A percentile compares a stretch with the other conserved stretches of the same genome.
phyloP scores from a whole-genome alignment of 2,113 vertebrate genomes.

The Toxotes chatareus region DNA sequence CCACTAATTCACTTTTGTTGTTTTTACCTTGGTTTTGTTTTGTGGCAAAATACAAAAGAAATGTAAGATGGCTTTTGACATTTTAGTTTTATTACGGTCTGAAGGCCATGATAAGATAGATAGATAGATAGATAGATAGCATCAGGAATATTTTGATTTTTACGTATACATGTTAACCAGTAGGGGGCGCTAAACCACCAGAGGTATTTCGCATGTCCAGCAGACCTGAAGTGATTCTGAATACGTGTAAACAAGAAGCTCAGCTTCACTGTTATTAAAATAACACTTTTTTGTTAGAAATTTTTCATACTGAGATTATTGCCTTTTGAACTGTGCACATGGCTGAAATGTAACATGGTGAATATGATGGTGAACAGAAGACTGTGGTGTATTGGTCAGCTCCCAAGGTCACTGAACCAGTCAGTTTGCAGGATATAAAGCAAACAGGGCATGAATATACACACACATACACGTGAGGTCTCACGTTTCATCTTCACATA shows the following conservation, averaged over 20 bases:
- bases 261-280: not conserved
- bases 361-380: not conserved
- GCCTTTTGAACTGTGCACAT: not conserved
- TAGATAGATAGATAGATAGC: slow-evolving; percentile 7
- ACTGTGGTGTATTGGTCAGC: not conserved
- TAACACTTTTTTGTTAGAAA: no score
- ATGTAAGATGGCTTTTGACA: no score
- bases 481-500: not conserved
- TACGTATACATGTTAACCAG: slow-evolving; percentile 27
- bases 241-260: not conserved
- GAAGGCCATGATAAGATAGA: no score
- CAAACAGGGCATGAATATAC: not conserved
- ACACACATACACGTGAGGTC: not conserved
- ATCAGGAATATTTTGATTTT: not conserved
- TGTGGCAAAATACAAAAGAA: not conserved
- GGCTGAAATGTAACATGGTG: not conserved
- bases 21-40: not conserved
- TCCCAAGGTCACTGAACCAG: not conserved
- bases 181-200: slow-evolving; percentile 24
- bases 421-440: not conserved
- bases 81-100: no score
- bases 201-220: not conserved
- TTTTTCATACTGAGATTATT: not conserved
- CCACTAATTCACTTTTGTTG: no score
- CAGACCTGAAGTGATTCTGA: slow-evolving; percentile 4